Base-by-base conservation (phyloP, 2,113 vertebrate genomes). In the Mola mola region DNA sequence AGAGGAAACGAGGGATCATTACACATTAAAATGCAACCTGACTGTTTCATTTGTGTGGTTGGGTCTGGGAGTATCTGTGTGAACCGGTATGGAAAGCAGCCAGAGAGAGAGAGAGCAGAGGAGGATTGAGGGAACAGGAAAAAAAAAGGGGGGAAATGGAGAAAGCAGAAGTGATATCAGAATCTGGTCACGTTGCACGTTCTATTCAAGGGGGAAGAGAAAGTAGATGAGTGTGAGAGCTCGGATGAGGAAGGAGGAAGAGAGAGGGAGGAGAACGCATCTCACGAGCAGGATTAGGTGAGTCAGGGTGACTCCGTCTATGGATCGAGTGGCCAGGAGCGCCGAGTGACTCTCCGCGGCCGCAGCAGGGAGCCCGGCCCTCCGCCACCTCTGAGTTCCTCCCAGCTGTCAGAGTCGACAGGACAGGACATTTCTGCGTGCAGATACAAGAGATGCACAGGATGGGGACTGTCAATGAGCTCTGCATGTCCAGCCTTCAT, bases 401-500 rank as follows among this genome's bases (percentile, higher is more conserved):
- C 57, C 17, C 38, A 31, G 22, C 52, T 9, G 24, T 33, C 16
- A 53, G 33, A 19, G 34, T 21, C 40, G 4, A 1, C 56, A 9
- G 6, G 13, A 25, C 4, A 38, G 70, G 50, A 37, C 28, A 6
- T 5, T 44, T 16, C 36, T 34, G 29, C 46, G n/a, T 42, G 2
- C 36, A 33, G 5, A 60, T 3, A 43, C 7, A 26, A 4, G 31
- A 1, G 61, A 58, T 8, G 1, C 55, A 16, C 63, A n/a, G 53
- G 16, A 96, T 96, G 95, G 95, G 93, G 74, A 93, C 93, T 0
- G 93, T 96, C 73, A 91, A 85, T 29, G 92, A 95, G 79, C 93
- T 96, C 12, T 96, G 95, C n/a, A 88, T 92, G 61, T 94, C 93
- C 80, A 96, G 94, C 67, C 92, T 95, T 72, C 93, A 95, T 86